Conservation (phyloP, 2,888 invertebrate species). For the Ectemnius lituratus region DNA sequence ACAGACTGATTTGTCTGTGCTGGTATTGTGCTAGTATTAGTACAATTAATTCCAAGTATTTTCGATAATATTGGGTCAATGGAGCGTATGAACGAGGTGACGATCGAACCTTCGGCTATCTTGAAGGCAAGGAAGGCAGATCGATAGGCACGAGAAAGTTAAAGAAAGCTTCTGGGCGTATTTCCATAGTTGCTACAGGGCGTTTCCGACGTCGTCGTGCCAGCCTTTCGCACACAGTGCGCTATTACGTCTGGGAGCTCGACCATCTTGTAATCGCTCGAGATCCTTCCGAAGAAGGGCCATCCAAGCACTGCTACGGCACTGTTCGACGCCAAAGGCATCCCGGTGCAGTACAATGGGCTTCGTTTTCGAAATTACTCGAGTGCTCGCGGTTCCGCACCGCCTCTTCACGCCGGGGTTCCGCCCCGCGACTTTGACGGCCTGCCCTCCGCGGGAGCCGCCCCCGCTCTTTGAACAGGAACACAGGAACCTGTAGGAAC, state of each 20-base stretch:
- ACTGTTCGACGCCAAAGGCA: too few species aligned
- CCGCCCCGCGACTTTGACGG: conserved; percentile 78
- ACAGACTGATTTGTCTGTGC: too few species aligned
- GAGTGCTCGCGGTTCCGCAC: conserved; percentile 66
- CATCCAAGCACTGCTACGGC: too few species aligned
- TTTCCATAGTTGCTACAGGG: conserved; percentile 64
- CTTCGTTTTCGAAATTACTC: conserved; percentile 31
- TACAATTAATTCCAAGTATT: too few species aligned
- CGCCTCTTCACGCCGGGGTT: conserved; percentile 77
- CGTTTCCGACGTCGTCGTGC: conserved; percentile 65
- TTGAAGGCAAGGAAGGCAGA: too few species aligned
- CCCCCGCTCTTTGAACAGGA: conserved; percentile 78
- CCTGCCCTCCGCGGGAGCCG: conserved; percentile 78
- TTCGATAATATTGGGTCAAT: too few species aligned
- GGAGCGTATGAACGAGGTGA: too few species aligned
- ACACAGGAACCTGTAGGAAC: conserved; percentile 71
- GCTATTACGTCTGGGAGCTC: neutral
- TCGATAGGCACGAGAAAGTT: too few species aligned
- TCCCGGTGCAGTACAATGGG: too few species aligned
- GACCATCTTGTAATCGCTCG: neutral
- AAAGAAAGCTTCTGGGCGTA: conserved; percentile 53
- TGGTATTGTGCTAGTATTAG: too few species aligned
- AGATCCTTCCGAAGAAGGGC: too few species aligned
- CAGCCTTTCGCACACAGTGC: conserved; percentile 35
- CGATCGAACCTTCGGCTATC: too few species aligned